Evolutionary conservation across 2,113 vertebrate species (phyloP).

Genomic region (Cacatua alba): DNA sequence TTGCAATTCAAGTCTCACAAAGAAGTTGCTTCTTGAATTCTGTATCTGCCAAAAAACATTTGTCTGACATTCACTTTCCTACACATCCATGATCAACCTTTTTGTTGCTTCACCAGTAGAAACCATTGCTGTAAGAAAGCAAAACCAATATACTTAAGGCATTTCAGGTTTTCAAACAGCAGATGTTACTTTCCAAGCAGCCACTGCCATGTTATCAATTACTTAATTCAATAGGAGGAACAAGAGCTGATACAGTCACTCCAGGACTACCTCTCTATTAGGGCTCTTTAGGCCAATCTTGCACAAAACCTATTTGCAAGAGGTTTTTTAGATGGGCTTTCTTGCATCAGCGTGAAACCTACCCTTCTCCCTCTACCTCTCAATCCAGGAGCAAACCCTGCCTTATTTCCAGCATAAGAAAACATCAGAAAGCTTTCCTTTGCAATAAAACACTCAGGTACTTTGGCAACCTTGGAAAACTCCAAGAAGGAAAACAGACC

Average conservation of each 20-base stretch:
- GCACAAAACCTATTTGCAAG: not conserved
- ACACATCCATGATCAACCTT: not conserved
- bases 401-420: slow-evolving; percentile 43
- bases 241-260: not conserved
- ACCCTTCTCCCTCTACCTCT: not conserved
- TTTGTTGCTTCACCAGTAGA: not conserved
- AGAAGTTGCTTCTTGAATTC: not conserved
- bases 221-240: not conserved
- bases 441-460: slow-evolving; percentile 54
- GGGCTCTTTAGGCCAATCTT: not conserved
- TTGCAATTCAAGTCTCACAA: not conserved
- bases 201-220: not conserved
- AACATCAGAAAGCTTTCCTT: slow-evolving; percentile 23
- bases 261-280: not conserved
- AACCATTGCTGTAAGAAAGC: not conserved
- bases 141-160: not conserved
- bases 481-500: slow-evolving; percentile 41
- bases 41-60: not conserved
- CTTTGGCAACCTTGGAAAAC: slow-evolving; percentile 37
- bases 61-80: not conserved
- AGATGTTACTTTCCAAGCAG: not conserved
- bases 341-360: not conserved
- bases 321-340: not conserved
- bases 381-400: not conserved
- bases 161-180: not conserved